Evolutionary conservation across 2,113 vertebrate species (phyloP).

Genomic region (cattle (Bos taurus)): DNA sequence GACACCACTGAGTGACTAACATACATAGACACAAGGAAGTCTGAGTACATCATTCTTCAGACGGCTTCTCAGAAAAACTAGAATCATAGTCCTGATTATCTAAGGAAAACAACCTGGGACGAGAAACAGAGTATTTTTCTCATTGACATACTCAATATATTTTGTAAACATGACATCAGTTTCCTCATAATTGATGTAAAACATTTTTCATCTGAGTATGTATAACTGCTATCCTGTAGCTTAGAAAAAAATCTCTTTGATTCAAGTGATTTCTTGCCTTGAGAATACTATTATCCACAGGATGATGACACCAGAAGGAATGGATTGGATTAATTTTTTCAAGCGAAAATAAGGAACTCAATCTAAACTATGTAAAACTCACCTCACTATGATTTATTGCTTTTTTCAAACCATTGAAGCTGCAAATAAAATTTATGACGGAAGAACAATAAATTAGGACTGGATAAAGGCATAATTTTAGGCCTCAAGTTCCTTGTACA

Average conservation of each 20-base stretch:
- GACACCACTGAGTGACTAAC: not conserved
- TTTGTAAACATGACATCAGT: not conserved
- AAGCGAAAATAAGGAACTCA: slow-evolving; percentile 70
- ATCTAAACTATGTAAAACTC: slow-evolving; percentile 72
- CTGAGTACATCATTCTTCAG: not conserved
- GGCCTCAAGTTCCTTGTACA: slow-evolving; percentile 75
- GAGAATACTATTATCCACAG: not conserved
- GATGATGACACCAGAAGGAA: slow-evolving; percentile 27
- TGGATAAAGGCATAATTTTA: slow-evolving; percentile 79
- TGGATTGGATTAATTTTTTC: slow-evolving; percentile 63
- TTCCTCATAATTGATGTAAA: not conserved
- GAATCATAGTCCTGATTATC: not conserved
- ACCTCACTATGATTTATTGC: slow-evolving; percentile 79
- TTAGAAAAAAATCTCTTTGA: not conserved
- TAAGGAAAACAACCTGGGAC: not conserved
- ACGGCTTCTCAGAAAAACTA: not conserved
- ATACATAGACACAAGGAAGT: not conserved
- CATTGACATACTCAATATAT: not conserved
- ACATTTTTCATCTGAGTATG: not conserved
- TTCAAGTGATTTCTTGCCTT: not conserved
- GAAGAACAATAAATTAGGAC: slow-evolving; percentile 84
- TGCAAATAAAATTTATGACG: slow-evolving; percentile 82
- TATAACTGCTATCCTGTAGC: not conserved
- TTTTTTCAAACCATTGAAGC: slow-evolving; percentile 77
- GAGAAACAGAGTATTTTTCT: not conserved